phyloP scores from a whole-genome alignment of 2,113 vertebrate genomes.

The Benitochromis conjunctus region DNA sequence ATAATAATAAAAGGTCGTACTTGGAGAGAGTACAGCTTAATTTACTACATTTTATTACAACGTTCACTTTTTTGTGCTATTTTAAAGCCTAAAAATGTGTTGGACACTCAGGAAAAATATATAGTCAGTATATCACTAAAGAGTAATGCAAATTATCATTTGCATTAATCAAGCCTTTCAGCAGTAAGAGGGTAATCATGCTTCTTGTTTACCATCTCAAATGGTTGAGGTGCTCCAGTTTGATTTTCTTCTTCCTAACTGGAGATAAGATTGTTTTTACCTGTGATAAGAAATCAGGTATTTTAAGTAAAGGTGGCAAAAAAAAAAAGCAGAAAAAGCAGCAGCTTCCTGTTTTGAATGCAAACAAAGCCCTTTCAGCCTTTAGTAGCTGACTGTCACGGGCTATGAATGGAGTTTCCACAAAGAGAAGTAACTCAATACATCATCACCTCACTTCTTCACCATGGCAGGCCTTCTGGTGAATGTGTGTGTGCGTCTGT shows the following conservation, averaged over 20 bases:
- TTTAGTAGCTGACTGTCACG: background rate
- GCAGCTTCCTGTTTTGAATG: background rate
- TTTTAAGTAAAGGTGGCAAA: background rate
- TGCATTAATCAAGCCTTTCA: background rate
- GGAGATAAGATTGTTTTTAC: background rate
- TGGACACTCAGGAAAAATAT: background rate
- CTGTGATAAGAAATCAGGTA: background rate
- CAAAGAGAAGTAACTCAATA: background rate
- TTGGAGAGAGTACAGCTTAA: too few species aligned
- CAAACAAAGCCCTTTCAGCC: background rate
- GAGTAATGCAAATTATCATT: background rate
- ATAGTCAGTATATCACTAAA: fast-evolving
- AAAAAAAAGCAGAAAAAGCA: background rate
- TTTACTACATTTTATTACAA: background rate
- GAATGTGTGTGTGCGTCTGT: background rate
- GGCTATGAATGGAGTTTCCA: background rate
- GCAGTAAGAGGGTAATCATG: background rate
- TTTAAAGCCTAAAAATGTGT: background rate
- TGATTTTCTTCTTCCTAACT: background rate
- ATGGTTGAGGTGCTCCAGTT: fast-evolving
- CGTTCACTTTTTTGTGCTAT: fast-evolving
- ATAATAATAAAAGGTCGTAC: too few species aligned
- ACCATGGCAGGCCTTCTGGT: background rate
- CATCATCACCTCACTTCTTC: background rate
- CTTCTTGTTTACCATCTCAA: background rate